Evolutionary conservation across 2,113 vertebrate species (phyloP).

Genomic region (Lophotis ruficrista): DNA sequence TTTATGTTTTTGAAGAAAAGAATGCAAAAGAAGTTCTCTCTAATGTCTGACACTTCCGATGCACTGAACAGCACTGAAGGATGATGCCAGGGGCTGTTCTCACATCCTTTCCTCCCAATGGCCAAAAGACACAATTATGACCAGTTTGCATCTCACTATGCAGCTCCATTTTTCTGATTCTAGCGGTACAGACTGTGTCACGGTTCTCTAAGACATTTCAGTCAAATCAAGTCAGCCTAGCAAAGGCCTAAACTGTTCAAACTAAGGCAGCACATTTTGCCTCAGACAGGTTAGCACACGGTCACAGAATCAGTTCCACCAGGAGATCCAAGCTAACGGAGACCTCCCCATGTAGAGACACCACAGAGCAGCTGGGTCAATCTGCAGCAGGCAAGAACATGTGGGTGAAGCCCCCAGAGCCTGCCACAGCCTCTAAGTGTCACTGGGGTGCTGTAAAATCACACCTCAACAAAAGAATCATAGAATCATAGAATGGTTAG

Average conservation of each 20-base stretch:
- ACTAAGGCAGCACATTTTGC: neutral
- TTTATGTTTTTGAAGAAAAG: neutral
- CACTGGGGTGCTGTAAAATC: neutral
- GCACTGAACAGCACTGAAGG: neutral
- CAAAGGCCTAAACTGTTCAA: neutral
- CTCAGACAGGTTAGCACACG: neutral
- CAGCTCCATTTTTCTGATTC: neutral
- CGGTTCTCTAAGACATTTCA: neutral
- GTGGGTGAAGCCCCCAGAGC: neutral
- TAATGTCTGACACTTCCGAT: neutral
- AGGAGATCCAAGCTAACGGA: neutral
- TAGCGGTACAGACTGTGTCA: neutral
- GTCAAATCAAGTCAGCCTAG: neutral
- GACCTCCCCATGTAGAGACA: neutral
- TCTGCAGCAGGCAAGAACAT: rapidly evolving
- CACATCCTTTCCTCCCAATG: neutral
- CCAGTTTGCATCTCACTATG: neutral
- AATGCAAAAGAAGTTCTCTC: neutral
- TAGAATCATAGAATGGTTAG: no score
- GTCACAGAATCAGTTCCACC: neutral
- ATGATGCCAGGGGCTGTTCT: neutral
- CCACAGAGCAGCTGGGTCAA: neutral
- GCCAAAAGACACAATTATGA: neutral
- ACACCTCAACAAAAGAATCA: neutral
- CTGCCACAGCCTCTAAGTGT: neutral